Conservation (phyloP, 1,140 invertebrate genomes). For the Trichomalopsis sarcophagae region DNA sequence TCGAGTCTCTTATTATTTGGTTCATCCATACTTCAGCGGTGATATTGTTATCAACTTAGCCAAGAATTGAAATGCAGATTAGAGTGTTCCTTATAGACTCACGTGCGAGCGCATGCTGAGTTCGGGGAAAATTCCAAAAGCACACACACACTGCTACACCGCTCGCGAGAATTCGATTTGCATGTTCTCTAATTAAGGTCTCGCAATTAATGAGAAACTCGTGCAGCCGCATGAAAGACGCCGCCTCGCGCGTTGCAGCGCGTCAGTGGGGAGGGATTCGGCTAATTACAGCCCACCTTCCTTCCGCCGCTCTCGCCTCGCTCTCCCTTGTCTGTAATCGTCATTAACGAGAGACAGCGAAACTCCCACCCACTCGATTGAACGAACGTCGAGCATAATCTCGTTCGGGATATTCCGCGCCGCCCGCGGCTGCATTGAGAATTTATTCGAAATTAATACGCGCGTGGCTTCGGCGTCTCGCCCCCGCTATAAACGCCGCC, state of each 20-base stretch:
- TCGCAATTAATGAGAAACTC: conserved; percentile 40
- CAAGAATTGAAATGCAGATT: conserved; percentile 28
- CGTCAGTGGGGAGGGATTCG: background rate
- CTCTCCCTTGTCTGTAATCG: conserved; percentile 29
- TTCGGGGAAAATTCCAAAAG: background rate
- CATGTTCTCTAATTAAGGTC: conserved; percentile 41
- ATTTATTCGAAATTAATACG: conserved; percentile 60
- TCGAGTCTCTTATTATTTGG: no score
- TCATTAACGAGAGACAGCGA: conserved; percentile 33
- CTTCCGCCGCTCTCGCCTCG: background rate
- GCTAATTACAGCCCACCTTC: conserved; percentile 20
- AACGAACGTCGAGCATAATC: conserved; percentile 17
- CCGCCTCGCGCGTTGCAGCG: background rate
- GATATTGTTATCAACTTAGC: background rate
- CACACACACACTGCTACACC: background rate
- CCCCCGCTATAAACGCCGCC: background rate
- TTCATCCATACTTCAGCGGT: no score
- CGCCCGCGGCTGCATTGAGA: background rate
- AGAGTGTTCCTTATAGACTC: conserved; percentile 16
- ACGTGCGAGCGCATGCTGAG: background rate
- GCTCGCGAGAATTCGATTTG: conserved; percentile 32
- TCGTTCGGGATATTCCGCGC: conserved; percentile 21
- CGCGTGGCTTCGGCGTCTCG: background rate
- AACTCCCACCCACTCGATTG: background rate
- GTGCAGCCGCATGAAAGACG: conserved; percentile 22